phyloP scores from a whole-genome alignment of 2,888 invertebrate species.

The Dione vanillae region DNA sequence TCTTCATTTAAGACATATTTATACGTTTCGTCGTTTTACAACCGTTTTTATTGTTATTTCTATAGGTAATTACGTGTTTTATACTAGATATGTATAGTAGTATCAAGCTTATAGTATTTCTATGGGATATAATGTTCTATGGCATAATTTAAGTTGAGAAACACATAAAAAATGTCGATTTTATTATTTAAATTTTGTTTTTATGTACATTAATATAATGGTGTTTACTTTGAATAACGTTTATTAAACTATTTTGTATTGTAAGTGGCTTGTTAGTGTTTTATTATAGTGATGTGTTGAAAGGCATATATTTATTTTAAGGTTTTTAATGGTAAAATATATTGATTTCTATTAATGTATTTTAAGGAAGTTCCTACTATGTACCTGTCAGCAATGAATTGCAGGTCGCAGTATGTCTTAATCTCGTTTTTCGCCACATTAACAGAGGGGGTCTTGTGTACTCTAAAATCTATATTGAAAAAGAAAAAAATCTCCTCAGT shows the following conservation, averaged over 20 bases:
- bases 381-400: no score
- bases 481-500: no score
- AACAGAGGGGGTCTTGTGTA: no score
- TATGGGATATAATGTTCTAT: neutral
- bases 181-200: constrained; percentile 1
- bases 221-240: neutral
- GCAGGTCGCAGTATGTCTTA: no score
- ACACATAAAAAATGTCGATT: neutral
- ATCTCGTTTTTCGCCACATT: no score
- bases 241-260: constrained; percentile 6
- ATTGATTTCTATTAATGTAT: neutral
- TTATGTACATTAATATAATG: constrained; percentile 12
- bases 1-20: constrained; percentile 47
- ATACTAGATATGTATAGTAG: constrained; percentile 16
- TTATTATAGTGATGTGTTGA: constrained; percentile 3
- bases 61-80: constrained; percentile 41
- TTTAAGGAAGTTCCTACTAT: neutral
- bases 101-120: neutral
- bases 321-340: neutral
- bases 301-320: neutral
- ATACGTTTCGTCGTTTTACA: constrained; percentile 40
- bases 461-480: no score
- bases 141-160: constrained; percentile 8
- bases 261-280: neutral
- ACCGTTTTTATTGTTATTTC: constrained; percentile 36